Evolutionary conservation across 2,888 invertebrate genomes (phyloP).

Genomic region (Gymnocheta viridis): DNA sequence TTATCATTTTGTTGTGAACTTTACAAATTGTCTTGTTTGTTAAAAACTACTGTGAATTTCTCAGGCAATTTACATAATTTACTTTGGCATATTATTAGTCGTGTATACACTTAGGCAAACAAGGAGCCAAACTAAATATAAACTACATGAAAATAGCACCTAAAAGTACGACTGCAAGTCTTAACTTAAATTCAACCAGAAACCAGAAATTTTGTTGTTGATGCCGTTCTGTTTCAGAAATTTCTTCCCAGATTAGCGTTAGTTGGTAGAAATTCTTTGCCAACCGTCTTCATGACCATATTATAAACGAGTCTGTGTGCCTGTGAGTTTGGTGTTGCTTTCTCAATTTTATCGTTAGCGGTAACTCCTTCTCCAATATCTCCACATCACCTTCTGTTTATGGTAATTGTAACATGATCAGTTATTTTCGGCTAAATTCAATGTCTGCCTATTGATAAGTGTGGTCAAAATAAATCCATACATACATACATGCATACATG

Average conservation of each 20-base stretch:
- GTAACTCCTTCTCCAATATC: slow-evolving; percentile 70
- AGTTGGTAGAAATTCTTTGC: slow-evolving; percentile 42
- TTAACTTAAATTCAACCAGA: slow-evolving; percentile 24
- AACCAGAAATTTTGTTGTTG: slow-evolving; percentile 51
- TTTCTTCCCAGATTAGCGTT: slow-evolving; percentile 52
- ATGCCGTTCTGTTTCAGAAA: slow-evolving; percentile 11
- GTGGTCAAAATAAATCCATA: slow-evolving; percentile 62
- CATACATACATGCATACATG: neutral
- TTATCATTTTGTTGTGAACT: slow-evolving; percentile 69
- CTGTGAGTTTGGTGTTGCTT: slow-evolving; percentile 54
- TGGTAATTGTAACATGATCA: slow-evolving; percentile 72
- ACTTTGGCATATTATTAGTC: slow-evolving; percentile 65
- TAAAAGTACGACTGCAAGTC: slow-evolving; percentile 20
- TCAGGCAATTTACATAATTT: slow-evolving; percentile 70
- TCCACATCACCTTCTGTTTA: slow-evolving; percentile 70
- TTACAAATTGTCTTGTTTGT: slow-evolving; percentile 70
- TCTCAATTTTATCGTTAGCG: slow-evolving; percentile 63
- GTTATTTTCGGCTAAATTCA: slow-evolving; percentile 63
- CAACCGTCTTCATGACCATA: slow-evolving; percentile 13
- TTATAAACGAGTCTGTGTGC: slow-evolving; percentile 26
- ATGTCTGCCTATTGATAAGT: slow-evolving; percentile 65
- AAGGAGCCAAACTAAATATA: slow-evolving; percentile 27
- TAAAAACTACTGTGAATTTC: slow-evolving; percentile 67
- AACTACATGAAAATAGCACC: slow-evolving; percentile 30
- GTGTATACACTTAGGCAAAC: slow-evolving; percentile 52